Percentiles rank a stretch among this genome's conserved stretches.
Conservation (phyloP, 23 tunicate species). For the Phallusia fumigata region DNA sequence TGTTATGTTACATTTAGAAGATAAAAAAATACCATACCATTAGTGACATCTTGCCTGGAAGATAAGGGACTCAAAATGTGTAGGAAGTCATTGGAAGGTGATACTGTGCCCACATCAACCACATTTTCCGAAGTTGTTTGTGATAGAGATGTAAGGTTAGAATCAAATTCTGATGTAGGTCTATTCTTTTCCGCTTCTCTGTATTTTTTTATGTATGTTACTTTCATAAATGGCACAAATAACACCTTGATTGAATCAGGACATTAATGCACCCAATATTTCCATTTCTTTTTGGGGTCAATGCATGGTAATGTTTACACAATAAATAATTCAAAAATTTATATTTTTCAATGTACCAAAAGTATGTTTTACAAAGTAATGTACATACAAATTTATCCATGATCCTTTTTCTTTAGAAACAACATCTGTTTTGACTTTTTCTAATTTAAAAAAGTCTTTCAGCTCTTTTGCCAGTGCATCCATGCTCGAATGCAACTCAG, state of each 20-base stretch:
- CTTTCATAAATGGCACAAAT: too few relatives aligned
- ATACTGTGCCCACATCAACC: conserved; percentile 44
- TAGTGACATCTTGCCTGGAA: not conserved
- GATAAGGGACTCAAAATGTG: conserved; percentile 1
- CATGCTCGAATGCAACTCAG: too few relatives aligned
- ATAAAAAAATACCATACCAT: not conserved
- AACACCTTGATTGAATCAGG: too few relatives aligned
- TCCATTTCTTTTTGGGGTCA: too few relatives aligned
- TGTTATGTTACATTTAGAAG: not conserved
- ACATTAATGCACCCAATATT: too few relatives aligned
- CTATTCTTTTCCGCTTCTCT: too few relatives aligned
- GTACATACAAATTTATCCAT: conserved; percentile 22
- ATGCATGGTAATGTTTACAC: too few relatives aligned
- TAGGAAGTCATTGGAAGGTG: conserved; percentile 53
- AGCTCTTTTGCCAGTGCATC: conserved; percentile 1
- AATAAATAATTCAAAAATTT: too few relatives aligned
- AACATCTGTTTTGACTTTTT: not conserved
- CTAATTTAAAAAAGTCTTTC: conserved; percentile 7
- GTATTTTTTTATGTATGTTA: too few relatives aligned
- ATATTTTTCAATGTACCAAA: too few relatives aligned
- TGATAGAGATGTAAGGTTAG: not conserved
- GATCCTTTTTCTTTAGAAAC: not conserved
- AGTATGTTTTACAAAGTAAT: too few relatives aligned
- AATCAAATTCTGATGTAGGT: too few relatives aligned
- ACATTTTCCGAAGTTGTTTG: not conserved